Evolutionary conservation across 23 tunicate species (phyloP).

Genomic region (Oikopleura dioica): DNA sequence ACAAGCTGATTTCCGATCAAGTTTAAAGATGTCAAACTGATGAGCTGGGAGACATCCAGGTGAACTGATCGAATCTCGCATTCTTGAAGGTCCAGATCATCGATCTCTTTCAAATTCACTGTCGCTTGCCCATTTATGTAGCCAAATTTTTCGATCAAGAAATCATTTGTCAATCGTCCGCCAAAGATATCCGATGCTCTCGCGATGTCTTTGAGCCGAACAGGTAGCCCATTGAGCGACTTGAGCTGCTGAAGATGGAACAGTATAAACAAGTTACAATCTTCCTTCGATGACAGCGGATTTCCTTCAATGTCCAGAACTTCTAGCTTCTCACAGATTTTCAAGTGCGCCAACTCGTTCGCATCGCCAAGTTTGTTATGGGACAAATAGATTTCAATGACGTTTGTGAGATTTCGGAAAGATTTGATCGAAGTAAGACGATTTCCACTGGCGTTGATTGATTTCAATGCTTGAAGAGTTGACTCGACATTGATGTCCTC

Average conservation of each 20-base stretch:
- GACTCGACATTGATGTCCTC: neutral
- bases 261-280: conserved; percentile 43
- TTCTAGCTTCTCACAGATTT: conserved; percentile 15
- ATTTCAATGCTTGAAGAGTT: neutral
- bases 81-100: neutral
- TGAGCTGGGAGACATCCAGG: neutral
- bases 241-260: conserved; percentile 62
- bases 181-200: conserved; percentile 80
- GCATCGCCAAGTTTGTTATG: neutral
- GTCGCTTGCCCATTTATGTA: conserved; percentile 21
- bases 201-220: conserved; percentile 32
- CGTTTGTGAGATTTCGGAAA: neutral
- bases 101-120: neutral
- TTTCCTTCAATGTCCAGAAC: conserved; percentile 68
- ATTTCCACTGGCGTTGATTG: neutral
- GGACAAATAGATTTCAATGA: neutral
- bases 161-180: conserved; percentile 81
- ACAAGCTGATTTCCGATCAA: conserved; percentile 66
- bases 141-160: conserved; percentile 61
- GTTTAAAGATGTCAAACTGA: conserved; percentile 12
- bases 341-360: neutral
- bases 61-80: neutral
- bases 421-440: neutral
- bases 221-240: conserved; percentile 61
- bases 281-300: conserved; percentile 36